Base-by-base conservation (phyloP, 2,888 invertebrate species). In the Orchesella flavescens region DNA sequence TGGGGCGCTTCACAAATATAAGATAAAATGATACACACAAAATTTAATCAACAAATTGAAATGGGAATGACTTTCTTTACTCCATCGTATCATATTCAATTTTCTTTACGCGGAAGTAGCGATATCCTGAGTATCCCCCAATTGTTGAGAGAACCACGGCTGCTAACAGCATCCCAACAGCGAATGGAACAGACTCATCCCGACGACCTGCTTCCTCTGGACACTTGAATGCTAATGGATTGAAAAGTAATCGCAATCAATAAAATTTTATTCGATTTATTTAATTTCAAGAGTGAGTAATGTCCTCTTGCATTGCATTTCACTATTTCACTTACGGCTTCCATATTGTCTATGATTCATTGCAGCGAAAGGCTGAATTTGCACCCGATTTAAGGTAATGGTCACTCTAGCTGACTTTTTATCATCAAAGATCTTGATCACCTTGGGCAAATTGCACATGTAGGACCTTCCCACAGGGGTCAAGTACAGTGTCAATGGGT, bases 41-140 rank as follows among this genome's bases (percentile, higher is more conserved):
- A 34, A 34, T 7, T 34, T 34, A 34, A 34, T 34, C 7, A 7
- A 34, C 34, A n/a, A n/a, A n/a, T n/a, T 34, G 34, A 34, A 7
- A 34, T 34, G 34, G 34, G n/a, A n/a, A n/a, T n/a, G n/a, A n/a
- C 46, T 46, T 7, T 19, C n/a, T 87, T 91, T 93, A 96, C 91
- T 96, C 95, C 96, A 97, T 96, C 13, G 95, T 95, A 89, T 96
- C 96, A 89, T 97, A 97, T 89, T 96, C 95, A 1, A 96, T 95
- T 90, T 96, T 96, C 91, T 96, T 96, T 68, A 96, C 93, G 90
- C 96, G 95, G 90, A 96, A 93, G 89, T 96, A 95, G 89, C 96
- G 94, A 92, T 93, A 95, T 78, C 95, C 93, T 0, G 95, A 96
- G 89, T 97, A 97, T 0, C 95, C 96, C 1, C 95, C 93, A 23